phyloP scores from a whole-genome alignment of 2,113 vertebrate species.

The Aviceda subcristata region DNA sequence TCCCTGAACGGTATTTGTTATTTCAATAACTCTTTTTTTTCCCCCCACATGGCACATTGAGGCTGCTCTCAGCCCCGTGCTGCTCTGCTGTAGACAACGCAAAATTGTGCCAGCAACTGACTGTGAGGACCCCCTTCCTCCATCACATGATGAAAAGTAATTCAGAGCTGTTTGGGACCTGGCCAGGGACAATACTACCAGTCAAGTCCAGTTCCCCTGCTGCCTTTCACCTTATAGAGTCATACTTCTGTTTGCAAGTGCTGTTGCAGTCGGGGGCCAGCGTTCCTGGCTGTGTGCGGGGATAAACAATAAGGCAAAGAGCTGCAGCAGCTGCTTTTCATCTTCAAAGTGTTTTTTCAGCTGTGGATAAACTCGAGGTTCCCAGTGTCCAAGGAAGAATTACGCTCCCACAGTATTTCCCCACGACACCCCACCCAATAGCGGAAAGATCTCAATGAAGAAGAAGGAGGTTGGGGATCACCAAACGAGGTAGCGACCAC shows the following conservation, averaged over 20 bases:
- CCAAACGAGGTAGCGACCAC: fast-evolving
- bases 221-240: background rate
- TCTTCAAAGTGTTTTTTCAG: background rate
- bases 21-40: background rate
- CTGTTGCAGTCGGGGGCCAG: background rate
- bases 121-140: background rate
- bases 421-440: background rate
- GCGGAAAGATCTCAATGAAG: background rate
- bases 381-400: background rate
- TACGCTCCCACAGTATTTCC: too few species aligned
- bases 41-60: background rate
- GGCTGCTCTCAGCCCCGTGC: background rate
- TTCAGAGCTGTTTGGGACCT: background rate
- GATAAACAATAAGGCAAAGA: background rate
- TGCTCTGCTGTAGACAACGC: background rate
- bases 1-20: background rate
- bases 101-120: background rate
- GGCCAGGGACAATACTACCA: background rate
- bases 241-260: background rate
- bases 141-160: fast-evolving
- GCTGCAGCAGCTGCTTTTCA: background rate
- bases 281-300: background rate
- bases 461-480: background rate
- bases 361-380: background rate
- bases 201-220: background rate